Base-by-base conservation (phyloP, 2,113 vertebrate species). In the Corythaeola cristata region DNA sequence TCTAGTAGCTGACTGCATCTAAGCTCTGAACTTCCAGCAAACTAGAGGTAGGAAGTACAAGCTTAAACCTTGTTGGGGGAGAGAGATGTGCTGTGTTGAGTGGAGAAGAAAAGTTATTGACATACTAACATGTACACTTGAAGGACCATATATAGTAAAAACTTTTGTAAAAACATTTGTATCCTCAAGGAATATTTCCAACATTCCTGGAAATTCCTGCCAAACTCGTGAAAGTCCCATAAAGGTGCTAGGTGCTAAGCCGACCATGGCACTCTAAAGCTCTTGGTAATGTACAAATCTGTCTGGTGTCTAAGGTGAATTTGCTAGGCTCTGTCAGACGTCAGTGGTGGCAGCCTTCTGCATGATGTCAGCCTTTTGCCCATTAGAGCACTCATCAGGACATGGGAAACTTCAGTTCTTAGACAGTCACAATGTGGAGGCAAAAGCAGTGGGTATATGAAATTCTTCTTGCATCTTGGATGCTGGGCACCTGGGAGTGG, bases 41-140 rank as follows among this genome's bases (percentile, higher is more conserved):
- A 47, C 6, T 60, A 15, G 44, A 44, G 49, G 30, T 18, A 66
- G 27, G 56, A 94, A 39, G 7, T 27, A 6, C 5, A 52, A 66
- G 14, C 33, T 78, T 55, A 53, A 60, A 6, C 13, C 11, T 15
- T 0, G 0, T 4, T 8, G 8, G 27, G 33, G 35, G 45, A 56
- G 5, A 72, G 2, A 73, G 30, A 62, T 59, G 37, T 7, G 59
- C 10, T 35, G 5, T 32, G 44, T 24, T 55, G 18, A 88, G 27
- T 2, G 3, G 24, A 64, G 44, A 37, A 45, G 21, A 59, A 41
- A 85, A 91, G 11, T 30, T 79, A 32, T 10, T 60, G 35, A 11
- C 0, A 1, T 16, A 28, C 23, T 33, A 49, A 39, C 26, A 15
- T 6, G 6, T 7, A 13, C 4, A 5, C 11, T 30, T 56, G 13